Conservation (phyloP, 2,797 vertebrate genomes). For the Telmatherina bonti region DNA sequence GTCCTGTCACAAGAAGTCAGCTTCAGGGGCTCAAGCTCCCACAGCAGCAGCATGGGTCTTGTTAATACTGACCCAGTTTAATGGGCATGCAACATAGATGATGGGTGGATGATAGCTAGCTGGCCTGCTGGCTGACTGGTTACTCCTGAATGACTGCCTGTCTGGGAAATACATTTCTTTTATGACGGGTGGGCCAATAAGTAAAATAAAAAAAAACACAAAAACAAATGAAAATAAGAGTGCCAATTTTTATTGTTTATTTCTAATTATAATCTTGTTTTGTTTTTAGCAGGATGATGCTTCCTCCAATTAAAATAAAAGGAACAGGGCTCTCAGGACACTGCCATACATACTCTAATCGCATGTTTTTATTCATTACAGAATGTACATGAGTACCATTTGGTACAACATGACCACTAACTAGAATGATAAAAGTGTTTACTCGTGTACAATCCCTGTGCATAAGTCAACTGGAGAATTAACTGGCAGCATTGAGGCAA, state of each 20-base stretch:
- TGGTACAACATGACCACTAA: background rate
- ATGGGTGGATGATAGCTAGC: slow-evolving; percentile 41
- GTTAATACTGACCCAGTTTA: slow-evolving; percentile 81
- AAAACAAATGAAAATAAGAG: background rate
- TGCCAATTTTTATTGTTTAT: slow-evolving; percentile 18
- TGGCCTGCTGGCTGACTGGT: slow-evolving; percentile 39
- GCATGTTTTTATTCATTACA: slow-evolving; percentile 5
- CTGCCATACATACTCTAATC: too few relatives aligned
- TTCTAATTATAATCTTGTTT: slow-evolving; percentile 3
- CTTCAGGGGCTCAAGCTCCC: slow-evolving; percentile 68
- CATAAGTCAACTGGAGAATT: background rate
- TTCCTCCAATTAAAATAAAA: background rate
- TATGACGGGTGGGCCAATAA: slow-evolving; percentile 11
- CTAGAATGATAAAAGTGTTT: too few relatives aligned
- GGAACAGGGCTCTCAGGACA: background rate
- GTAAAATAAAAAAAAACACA: background rate
- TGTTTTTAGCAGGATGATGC: background rate
- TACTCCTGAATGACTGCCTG: slow-evolving; percentile 28
- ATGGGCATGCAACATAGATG: slow-evolving; percentile 60
- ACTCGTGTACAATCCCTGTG: background rate
- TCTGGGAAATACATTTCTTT: slow-evolving; percentile 16
- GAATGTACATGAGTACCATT: background rate
- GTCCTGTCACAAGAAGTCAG: slow-evolving; percentile 79
- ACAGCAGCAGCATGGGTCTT: slow-evolving; percentile 68
- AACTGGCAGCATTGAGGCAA: background rate